Evolutionary conservation across 2,888 invertebrate species (phyloP).

Genomic region (Netelia virgata): DNA sequence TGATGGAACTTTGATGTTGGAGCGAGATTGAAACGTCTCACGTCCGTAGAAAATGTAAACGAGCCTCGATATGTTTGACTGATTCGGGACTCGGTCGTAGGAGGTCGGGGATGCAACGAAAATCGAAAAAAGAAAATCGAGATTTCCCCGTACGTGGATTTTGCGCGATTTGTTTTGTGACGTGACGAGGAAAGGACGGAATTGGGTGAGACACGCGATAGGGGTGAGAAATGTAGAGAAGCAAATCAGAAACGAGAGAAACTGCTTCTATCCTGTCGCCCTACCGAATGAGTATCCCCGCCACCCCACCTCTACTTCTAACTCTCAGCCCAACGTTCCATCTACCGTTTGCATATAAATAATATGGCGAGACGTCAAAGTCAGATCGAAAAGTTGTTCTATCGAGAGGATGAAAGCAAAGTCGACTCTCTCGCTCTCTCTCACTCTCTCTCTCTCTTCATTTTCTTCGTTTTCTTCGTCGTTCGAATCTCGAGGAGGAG

Average conservation of each 20-base stretch:
- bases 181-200: constrained; percentile 37
- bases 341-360: constrained; percentile 78
- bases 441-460: constrained; percentile 27
- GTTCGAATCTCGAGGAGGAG: constrained; percentile 62
- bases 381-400: constrained; percentile 73
- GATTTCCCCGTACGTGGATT: constrained; percentile 70
- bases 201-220: constrained; percentile 14
- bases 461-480: constrained; percentile 40
- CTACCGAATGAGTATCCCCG: constrained; percentile 42
- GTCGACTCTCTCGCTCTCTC: constrained; percentile 17
- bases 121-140: constrained; percentile 57
- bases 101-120: neutral
- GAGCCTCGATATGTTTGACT: no score
- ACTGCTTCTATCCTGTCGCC: constrained; percentile 49
- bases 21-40: no score
- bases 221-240: constrained; percentile 32
- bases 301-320: neutral
- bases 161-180: constrained; percentile 54
- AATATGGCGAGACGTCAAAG: constrained; percentile 76
- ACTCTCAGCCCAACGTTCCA: no score
- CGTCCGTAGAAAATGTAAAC: no score
- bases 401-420: constrained; percentile 29
- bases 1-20: no score
- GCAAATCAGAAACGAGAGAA: constrained; percentile 50
- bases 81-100: no score